Evolutionary conservation across 2,797 vertebrate genomes (phyloP).

Genomic region (Apogon talboti): DNA sequence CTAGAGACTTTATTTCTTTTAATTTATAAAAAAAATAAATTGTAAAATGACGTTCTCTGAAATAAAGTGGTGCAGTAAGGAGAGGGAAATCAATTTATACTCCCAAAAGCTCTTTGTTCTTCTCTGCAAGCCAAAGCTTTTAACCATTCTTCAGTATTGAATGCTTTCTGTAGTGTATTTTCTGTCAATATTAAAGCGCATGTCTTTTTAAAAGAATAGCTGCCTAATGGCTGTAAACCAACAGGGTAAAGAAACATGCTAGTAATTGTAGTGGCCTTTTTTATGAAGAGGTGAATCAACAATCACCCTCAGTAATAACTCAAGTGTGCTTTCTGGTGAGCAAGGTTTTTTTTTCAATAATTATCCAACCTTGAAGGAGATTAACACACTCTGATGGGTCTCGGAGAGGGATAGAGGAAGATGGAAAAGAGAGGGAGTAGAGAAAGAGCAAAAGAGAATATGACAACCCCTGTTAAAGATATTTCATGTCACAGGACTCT

Average conservation of each 20-base stretch:
- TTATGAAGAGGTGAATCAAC: constrained; percentile 69
- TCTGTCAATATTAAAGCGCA: constrained; percentile 9
- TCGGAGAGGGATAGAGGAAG: constrained; percentile 40
- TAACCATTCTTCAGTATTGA: not conserved
- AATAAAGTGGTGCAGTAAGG: constrained; percentile 15
- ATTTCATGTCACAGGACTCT: constrained; percentile 56
- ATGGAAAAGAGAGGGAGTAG: constrained; percentile 24
- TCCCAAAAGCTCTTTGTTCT: constrained; percentile 16
- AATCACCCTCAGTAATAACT: constrained; percentile 53
- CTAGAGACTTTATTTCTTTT: constrained; percentile 6
- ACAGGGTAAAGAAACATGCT: constrained; percentile 26
- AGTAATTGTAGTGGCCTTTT: constrained; percentile 59
- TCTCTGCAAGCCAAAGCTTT: constrained; percentile 12
- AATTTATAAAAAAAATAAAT: constrained; percentile 6
- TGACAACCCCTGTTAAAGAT: constrained; percentile 63
- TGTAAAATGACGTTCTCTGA: constrained; percentile 21
- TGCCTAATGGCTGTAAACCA: constrained; percentile 1
- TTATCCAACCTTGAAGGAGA: constrained; percentile 75
- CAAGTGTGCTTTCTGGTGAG: constrained; percentile 56
- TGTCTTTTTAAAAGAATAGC: not conserved
- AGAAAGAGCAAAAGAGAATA: constrained; percentile 42
- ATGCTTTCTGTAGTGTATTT: constrained; percentile 8
- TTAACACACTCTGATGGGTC: constrained; percentile 59
- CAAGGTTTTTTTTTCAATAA: constrained; percentile 55
- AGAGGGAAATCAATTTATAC: constrained; percentile 29